Evolutionary conservation across 1,140 invertebrate genomes (phyloP), one percentile per base, ranked within the genome.

Genomic region (Brachionus rubens): DNA sequence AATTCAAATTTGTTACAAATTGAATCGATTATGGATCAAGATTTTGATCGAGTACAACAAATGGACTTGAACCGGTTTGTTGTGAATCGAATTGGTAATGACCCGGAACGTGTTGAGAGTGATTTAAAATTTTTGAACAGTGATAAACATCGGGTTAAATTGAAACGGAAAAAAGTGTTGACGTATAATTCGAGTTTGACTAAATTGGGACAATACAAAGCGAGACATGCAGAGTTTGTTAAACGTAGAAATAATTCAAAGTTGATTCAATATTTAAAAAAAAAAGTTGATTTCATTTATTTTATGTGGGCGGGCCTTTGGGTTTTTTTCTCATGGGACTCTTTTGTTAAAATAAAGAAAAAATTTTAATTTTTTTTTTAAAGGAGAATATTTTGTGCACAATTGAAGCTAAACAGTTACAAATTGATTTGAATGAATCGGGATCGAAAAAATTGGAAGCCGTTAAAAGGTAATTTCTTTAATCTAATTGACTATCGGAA

Each of bases 381-480:
- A 68, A 68, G 68, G 68, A 72, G 41, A 72, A 72, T 14, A 72
- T 72, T 2, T 72, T 72, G 28, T 72, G 68, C 24, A 72, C 68
- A 50, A 72, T 72, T 30, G 68, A 72, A 40, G 68, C 68, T 12
- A 72, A 50, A 41, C 68, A 72, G 19, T 33, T 72, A 36, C 68
- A 72, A 19, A 72, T 72, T 24, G 68, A 72, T 26, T 41, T 72
- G n/a, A 72, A 72, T 26, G 68, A 72, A 30, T 72, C 68, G 5
- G 68, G 68, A 6, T 43, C 43, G 3, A 77, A 83, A 91, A 93
- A 83, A 87, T 92, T 75, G 89, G 89, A 80, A 91, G 78, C 46
- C 80, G 91, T 80, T n/a, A 36, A 62, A 75, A 43, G 68, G 59
- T 65, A 36, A 46, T 10, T n/a, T 19, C n/a, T 28, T 30, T 54